A percentile compares a stretch with the other conserved stretches of the same genome.
phyloP scores from a whole-genome alignment of 2,113 vertebrate species.

The Heterochromis multidens region DNA sequence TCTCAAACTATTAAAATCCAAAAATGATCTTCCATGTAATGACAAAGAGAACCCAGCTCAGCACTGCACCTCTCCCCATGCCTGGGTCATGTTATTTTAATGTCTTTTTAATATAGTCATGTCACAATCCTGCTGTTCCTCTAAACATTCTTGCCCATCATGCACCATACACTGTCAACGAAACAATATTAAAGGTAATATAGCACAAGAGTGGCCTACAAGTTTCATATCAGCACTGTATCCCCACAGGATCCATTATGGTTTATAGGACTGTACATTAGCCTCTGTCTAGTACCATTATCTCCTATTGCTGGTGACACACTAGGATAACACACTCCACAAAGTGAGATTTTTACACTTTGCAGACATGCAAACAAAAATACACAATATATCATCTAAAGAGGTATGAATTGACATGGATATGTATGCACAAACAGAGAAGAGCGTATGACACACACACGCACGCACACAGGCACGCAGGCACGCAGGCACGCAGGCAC shows the following conservation, averaged over 20 bases:
- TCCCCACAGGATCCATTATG: conserved; percentile 58
- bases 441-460: neutral
- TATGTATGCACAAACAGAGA: neutral
- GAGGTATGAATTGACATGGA: neutral
- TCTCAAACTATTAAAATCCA: conserved; percentile 46
- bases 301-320: conserved; percentile 40
- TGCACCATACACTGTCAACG: conserved; percentile 43
- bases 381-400: neutral
- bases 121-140: conserved; percentile 52
- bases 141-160: conserved; percentile 41
- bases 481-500: no score
- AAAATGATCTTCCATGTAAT: conserved; percentile 27
- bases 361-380: neutral
- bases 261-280: conserved; percentile 67
- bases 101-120: conserved; percentile 57
- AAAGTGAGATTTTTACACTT: conserved; percentile 10
- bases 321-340: neutral
- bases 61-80: neutral
- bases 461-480: neutral
- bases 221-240: conserved; percentile 53
- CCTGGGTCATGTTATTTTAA: conserved; percentile 41
- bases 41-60: conserved; percentile 4
- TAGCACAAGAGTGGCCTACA: conserved; percentile 37
- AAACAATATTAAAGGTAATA: conserved; percentile 63
- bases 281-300: conserved; percentile 50